phyloP scores from a whole-genome alignment of 2,113 vertebrate genomes.

The Psammodynastes pulverulentus region DNA sequence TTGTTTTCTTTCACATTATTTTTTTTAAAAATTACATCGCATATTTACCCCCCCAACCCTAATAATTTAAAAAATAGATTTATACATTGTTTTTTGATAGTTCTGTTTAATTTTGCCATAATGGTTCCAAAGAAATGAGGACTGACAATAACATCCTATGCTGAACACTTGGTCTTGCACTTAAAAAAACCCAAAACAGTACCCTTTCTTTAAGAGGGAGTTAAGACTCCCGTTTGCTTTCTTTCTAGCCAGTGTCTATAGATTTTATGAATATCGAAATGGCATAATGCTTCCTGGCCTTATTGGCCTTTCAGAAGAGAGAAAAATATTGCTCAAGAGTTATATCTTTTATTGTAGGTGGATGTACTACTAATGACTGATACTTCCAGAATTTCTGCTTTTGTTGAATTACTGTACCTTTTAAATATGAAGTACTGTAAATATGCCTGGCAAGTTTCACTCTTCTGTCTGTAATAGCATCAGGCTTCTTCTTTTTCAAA shows the following conservation, averaged over 20 bases:
- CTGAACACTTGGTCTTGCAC: background rate
- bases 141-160: too few species aligned
- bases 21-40: background rate
- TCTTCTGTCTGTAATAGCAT: background rate
- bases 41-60: background rate
- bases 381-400: background rate
- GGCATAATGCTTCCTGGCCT: background rate
- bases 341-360: background rate
- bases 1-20: background rate
- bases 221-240: background rate
- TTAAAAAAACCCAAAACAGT: background rate
- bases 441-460: background rate
- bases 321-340: background rate
- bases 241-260: background rate
- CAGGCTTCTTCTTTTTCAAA: background rate
- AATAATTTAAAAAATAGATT: background rate
- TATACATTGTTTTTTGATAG: background rate
- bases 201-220: background rate
- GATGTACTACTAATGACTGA: rapidly evolving
- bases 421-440: background rate
- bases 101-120: background rate
- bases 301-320: background rate
- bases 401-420: background rate
- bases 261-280: background rate
- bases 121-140: background rate